Evolutionary conservation across 2,888 invertebrate genomes (phyloP), one percentile per base, ranked within the genome.

Genomic region (Kryphioiulus occultus): DNA sequence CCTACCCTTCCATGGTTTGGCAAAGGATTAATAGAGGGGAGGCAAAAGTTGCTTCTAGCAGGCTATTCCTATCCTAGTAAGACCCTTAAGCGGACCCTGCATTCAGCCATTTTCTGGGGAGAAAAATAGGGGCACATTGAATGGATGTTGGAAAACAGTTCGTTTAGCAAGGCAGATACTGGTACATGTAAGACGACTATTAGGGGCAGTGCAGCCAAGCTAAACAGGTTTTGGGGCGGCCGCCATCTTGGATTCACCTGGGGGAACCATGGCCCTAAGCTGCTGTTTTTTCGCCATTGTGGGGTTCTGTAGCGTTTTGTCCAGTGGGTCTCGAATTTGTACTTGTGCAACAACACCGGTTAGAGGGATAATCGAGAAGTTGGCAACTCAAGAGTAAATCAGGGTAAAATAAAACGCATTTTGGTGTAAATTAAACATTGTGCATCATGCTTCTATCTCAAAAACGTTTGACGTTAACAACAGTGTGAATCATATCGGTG

Each of bases 231-330:
- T 78, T 17, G 30, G 30, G 30, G 78, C 30, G 17, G 53, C 59
- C 30, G 78, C 78, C 78, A 78, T 78, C 78, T 78, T 78, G 78
- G 78, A 78, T 32, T 78, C 78, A 78, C 78, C 78, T 78, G 78
- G 78, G 30, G 78, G 78, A 78, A 78, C 10, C 78, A 78, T 68
- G 68, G 68, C 78, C 78, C 78, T 78, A 78, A 78, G 78, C 30
- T 32, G 30, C 78, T 30, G 26, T 30, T 78, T 78, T 78, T 78
- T 32, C 30, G 2, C 78, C 17, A 32, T 78, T 78, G 78, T 78
- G 30, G 30, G 17, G 12, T 17, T 78, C 78, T 30, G 78, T 78
- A 78, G 78, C 78, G 78, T 78, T 78, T 78, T 78, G 78, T 78
- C 30, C 78, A 17, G 30, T 17, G 78, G 78, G 17, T 78, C 78